phyloP scores from a whole-genome alignment of 2,888 invertebrate genomes.

The Cetonia aurata region DNA sequence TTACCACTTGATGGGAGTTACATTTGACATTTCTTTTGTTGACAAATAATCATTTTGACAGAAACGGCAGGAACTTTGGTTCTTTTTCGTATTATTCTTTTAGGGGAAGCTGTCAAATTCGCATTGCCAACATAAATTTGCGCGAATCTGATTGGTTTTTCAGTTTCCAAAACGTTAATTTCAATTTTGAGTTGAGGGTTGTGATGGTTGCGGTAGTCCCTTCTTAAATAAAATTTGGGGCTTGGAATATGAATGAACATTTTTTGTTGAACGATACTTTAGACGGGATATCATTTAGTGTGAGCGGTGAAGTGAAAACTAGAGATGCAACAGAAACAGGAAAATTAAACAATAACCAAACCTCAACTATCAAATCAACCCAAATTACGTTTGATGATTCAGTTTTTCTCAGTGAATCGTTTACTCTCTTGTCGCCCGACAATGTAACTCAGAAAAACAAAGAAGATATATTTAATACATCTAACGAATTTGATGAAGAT shows the following conservation, averaged over 20 bases:
- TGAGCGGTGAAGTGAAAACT: slow-evolving; percentile 30
- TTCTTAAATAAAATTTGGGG: slow-evolving; percentile 1
- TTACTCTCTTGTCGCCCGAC: slow-evolving; percentile 22
- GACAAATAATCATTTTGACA: slow-evolving; percentile 4
- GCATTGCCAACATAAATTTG: no score
- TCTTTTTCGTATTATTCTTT: no score
- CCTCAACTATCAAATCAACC: slow-evolving; percentile 20
- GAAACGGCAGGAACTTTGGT: no score
- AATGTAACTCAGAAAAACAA: slow-evolving; percentile 4
- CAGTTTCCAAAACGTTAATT: no score
- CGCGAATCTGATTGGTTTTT: no score
- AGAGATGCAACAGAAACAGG: not conserved
- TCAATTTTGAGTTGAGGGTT: no score
- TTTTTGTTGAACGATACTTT: slow-evolving; percentile 51
- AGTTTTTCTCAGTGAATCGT: slow-evolving; percentile 48
- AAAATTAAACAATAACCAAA: slow-evolving; percentile 12
- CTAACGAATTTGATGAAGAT: not conserved
- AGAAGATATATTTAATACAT: slow-evolving; percentile 14
- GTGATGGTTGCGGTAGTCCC: no score
- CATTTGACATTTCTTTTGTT: slow-evolving; percentile 18
- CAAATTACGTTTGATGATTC: slow-evolving; percentile 53
- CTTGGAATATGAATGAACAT: slow-evolving; percentile 42
- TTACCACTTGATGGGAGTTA: not conserved
- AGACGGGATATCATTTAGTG: slow-evolving; percentile 50
- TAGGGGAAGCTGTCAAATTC: no score